Evolutionary conservation across 2,888 invertebrate genomes (phyloP), one percentile per base, ranked within the genome.

Genomic region (Gortyna flavago): DNA sequence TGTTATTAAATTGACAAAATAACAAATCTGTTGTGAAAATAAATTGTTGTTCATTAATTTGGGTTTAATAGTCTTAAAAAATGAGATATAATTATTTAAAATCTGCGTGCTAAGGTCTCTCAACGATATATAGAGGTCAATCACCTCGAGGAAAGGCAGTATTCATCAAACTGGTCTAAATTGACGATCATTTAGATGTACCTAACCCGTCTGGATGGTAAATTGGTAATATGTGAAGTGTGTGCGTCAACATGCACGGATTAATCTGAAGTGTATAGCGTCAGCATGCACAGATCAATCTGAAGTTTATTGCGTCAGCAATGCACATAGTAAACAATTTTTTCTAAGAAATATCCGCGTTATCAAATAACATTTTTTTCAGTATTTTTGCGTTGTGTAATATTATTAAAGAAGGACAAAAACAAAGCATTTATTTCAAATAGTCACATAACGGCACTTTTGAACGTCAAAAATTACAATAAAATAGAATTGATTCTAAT

Each of bases 1-100:
- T 51, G 61, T 41, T 86, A 80, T 59, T 67, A 71, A 85, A 70
- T 86, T 79, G 70, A 61, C 32, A 75, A 75, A 73, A 79, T 72
- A 75, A 84, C 29, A 79, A 64, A 48, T 71, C 25, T 44, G 13
- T 57, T 21, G 18, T 9, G 3, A 62, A 62, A 62, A 78, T 35
- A 51, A 51, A 41, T 85, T 69, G 48, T 25, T 61, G 9, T 29
- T 61, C 57, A 67, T 44, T 65, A 41, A 64, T 80, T 62, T 51
- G 16, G 35, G 4, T 16, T 25, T 44, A 70, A 6, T 61, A 41
- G 51, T 79, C 1, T 51, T 6, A 54, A 35, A 25, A 41, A 77
- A 57, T 69, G 6, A 11, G 8, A 13, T 18, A 44, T n/a, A 18
- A 35, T 78, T 6, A 59, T 68, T 79, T 29, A 13, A 16, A n/a